Evolutionary conservation across 2,797 vertebrate species (phyloP).

Genomic region (Menidia menidia): DNA sequence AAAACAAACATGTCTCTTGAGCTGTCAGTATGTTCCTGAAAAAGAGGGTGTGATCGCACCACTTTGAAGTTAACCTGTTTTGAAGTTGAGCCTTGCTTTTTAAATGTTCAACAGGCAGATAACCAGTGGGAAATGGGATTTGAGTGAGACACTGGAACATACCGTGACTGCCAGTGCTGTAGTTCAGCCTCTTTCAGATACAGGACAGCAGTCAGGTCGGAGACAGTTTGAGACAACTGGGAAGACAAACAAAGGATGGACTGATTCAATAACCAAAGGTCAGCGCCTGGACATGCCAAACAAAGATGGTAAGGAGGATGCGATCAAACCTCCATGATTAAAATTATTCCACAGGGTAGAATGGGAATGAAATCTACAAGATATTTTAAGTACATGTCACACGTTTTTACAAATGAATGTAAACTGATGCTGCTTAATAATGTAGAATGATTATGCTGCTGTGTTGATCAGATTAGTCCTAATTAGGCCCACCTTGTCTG

Average conservation of each 20-base stretch:
- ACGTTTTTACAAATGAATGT: not conserved
- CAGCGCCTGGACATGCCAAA: not conserved
- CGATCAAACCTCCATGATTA: not conserved
- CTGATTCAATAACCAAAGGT: constrained; percentile 4
- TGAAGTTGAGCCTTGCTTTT: not conserved
- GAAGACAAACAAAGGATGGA: constrained; percentile 19
- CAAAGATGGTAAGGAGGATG: not conserved
- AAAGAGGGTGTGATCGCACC: not conserved
- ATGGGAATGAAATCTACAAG: not conserved
- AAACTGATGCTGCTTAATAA: not conserved
- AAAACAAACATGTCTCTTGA: not conserved
- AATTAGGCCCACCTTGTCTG: constrained; percentile 70
- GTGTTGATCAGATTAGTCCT: not conserved
- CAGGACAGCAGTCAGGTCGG: constrained; percentile 75
- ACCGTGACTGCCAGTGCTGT: constrained; percentile 84
- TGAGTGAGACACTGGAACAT: constrained; percentile 9
- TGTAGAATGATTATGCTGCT: too few species aligned
- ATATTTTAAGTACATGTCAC: not conserved
- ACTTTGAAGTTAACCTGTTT: not conserved
- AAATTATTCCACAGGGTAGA: not conserved
- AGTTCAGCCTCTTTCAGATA: constrained; percentile 83
- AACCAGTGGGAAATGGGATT: too few species aligned
- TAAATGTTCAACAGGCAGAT: not conserved
- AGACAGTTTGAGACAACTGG: constrained; percentile 79
- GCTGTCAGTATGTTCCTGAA: not conserved